Evolutionary conservation across 2,888 invertebrate genomes (phyloP).

Genomic region (Parasteatoda lunata): DNA sequence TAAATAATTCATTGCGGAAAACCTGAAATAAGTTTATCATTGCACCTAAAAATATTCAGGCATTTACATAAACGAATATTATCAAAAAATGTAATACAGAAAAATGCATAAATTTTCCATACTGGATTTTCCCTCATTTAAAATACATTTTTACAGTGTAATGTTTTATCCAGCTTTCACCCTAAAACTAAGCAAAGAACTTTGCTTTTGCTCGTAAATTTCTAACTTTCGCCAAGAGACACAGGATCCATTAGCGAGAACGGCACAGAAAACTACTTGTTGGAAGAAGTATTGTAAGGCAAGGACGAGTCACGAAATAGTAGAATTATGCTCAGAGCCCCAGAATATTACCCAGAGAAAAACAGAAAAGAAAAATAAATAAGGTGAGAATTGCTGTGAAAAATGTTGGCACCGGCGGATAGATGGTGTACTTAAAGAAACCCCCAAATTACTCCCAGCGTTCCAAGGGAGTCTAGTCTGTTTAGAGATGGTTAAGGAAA

Average conservation of each 20-base stretch:
- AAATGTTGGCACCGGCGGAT: background rate
- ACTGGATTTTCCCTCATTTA: no score
- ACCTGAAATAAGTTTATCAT: no score
- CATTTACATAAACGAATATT: no score
- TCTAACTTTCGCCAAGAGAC: background rate
- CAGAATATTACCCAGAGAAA: background rate
- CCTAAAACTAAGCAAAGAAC: background rate
- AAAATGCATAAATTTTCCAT: no score
- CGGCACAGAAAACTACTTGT: background rate
- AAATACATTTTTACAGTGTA: no score
- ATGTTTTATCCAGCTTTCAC: no score
- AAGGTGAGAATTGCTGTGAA: background rate
- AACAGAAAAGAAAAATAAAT: slow-evolving; percentile 6
- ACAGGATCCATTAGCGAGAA: background rate
- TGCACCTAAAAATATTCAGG: no score
- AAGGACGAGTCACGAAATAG: background rate
- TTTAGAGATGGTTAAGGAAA: background rate
- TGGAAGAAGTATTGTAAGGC: background rate
- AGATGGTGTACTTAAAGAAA: background rate
- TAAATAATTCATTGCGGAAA: no score
- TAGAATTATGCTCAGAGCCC: slow-evolving; percentile 2
- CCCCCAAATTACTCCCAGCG: background rate
- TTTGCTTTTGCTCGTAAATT: background rate
- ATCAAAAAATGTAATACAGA: no score
- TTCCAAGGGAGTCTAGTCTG: background rate